Evolutionary conservation across 2,888 invertebrate species (phyloP).

Genomic region (Micoletzkya japonica): DNA sequence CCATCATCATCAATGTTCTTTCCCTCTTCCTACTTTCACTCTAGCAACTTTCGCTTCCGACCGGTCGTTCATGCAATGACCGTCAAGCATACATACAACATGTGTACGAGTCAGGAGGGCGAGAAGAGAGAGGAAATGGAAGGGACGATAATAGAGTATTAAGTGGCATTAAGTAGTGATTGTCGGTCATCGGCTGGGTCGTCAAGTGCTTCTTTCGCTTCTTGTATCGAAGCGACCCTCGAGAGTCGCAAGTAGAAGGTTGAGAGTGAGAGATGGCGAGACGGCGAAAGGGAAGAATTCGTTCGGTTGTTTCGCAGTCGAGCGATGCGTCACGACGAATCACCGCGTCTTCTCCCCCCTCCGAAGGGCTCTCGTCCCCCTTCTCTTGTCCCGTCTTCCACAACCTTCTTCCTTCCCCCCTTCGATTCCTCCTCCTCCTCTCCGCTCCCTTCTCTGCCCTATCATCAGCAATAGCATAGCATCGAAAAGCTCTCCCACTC

Average conservation of each 20-base stretch:
- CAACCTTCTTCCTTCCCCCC: constrained; percentile 6
- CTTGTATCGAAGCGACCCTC: no score
- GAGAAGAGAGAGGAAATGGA: no score
- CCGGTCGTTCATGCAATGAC: no score
- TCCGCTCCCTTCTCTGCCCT: background rate
- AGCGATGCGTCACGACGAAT: background rate
- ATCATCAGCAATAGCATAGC: background rate
- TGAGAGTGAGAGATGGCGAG: background rate
- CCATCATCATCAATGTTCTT: no score
- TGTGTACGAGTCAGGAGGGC: no score
- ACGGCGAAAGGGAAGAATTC: background rate
- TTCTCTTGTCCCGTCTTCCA: background rate
- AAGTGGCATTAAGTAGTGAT: no score
- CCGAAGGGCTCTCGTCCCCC: background rate
- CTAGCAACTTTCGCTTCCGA: no score
- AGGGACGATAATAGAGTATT: no score
- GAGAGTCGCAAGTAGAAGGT: background rate
- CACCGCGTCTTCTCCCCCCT: background rate
- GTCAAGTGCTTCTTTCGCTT: no score
- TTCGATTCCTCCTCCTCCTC: constrained; percentile 2
- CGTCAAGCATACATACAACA: no score
- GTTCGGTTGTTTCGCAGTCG: background rate
- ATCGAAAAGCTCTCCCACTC: background rate
- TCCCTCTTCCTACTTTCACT: no score
- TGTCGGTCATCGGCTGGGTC: no score